Evolutionary conservation across 92 coral and sea anemone genomes (phyloP).

Genomic region (Palythoa grandiflora): DNA sequence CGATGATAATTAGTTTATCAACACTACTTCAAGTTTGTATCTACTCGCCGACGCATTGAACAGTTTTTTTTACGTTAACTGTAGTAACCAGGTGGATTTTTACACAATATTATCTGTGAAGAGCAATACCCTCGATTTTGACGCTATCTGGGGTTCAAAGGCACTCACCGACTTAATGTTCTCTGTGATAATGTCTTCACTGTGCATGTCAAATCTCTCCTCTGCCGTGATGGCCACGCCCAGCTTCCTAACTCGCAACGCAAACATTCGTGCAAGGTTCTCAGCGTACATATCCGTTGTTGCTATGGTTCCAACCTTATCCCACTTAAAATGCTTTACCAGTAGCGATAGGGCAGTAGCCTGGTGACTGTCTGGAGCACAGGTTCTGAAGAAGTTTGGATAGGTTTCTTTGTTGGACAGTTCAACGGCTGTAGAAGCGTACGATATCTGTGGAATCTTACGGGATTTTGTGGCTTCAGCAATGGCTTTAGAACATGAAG

Average conservation of each 20-base stretch:
- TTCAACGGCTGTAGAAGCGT: slow-evolving; percentile 90
- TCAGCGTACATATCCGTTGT: slow-evolving; percentile 86
- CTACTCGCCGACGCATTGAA: no score
- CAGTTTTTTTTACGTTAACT: no score
- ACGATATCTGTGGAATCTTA: slow-evolving; percentile 92
- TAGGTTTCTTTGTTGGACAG: slow-evolving; percentile 88
- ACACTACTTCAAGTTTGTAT: no score
- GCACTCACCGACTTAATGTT: slow-evolving; percentile 70
- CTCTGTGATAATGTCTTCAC: slow-evolving; percentile 70
- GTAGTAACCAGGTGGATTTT: not conserved
- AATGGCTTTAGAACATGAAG: slow-evolving; percentile 94
- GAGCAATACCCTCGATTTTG: not conserved
- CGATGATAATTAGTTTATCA: no score
- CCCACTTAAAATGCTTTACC: slow-evolving; percentile 83
- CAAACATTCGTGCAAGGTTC: slow-evolving; percentile 84
- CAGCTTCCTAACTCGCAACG: slow-evolving; percentile 78
- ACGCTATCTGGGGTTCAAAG: not conserved
- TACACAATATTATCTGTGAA: not conserved
- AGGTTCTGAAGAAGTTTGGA: slow-evolving; percentile 96
- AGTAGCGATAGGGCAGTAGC: slow-evolving; percentile 86
- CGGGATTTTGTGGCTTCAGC: slow-evolving; percentile 84
- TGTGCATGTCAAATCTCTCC: slow-evolving; percentile 81
- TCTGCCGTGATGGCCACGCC: slow-evolving; percentile 87
- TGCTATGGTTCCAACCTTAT: slow-evolving; percentile 88
- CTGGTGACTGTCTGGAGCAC: slow-evolving; percentile 90